phyloP scores from a whole-genome alignment of 2,797 vertebrate genomes.

The Ciconia nigra region DNA sequence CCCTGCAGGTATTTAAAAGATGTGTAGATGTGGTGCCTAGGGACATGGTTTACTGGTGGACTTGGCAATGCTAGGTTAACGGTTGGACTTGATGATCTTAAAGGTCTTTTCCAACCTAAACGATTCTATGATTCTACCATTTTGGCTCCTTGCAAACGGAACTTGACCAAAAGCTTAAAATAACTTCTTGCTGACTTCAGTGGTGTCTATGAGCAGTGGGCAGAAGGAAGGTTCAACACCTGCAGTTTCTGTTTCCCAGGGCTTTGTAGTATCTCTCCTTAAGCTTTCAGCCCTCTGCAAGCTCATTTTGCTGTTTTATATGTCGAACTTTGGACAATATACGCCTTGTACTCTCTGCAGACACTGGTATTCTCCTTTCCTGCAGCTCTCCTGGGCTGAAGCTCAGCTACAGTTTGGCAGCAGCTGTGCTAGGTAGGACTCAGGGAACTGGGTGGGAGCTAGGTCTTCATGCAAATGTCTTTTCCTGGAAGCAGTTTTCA shows the following conservation, averaged over 20 bases:
- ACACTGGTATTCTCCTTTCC: neutral
- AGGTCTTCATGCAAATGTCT: neutral
- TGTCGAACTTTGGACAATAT: neutral
- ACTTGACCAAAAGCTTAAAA: slow-evolving; percentile 1
- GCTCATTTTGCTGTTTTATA: neutral
- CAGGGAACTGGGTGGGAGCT: neutral
- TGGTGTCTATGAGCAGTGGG: neutral
- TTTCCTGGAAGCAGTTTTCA: neutral
- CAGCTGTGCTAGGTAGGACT: neutral
- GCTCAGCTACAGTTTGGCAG: neutral
- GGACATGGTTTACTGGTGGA: too few species aligned
- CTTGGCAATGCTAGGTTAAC: too few species aligned
- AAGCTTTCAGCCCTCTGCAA: neutral
- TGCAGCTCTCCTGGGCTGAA: neutral
- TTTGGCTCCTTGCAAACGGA: neutral
- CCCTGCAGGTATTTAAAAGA: too few species aligned
- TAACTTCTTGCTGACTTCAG: neutral
- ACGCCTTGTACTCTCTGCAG: neutral
- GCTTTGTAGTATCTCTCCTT: neutral
- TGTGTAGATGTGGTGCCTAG: too few species aligned
- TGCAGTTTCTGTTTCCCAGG: neutral
- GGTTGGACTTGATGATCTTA: too few species aligned
- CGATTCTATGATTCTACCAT: neutral
- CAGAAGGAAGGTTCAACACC: neutral
- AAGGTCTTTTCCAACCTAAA: too few species aligned